Percentiles rank a stretch among this genome's conserved stretches.
Conservation (phyloP, 2,888 invertebrate genomes). For the Pollenia angustigena region DNA sequence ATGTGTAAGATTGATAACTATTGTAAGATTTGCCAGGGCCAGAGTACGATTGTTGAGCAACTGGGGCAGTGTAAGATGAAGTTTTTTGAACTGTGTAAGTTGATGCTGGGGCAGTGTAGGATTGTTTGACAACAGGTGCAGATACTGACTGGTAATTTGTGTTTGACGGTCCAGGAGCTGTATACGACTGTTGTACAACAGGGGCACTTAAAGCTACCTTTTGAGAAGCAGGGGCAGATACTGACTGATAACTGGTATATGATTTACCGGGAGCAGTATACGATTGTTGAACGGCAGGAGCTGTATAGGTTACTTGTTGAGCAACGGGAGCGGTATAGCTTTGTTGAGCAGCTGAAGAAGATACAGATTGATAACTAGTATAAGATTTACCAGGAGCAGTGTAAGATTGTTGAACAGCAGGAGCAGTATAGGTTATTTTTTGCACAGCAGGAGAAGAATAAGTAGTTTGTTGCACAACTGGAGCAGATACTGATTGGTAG, state of each 20-base stretch:
- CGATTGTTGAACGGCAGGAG: slow-evolving; percentile 23
- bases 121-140: slow-evolving; percentile 34
- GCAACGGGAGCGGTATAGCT: slow-evolving; percentile 2
- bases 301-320: slow-evolving; percentile 41
- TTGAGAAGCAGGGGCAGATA: slow-evolving; percentile 54
- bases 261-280: slow-evolving; percentile 64
- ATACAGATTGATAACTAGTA: slow-evolving; percentile 62
- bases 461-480: slow-evolving; percentile 32
- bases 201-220: slow-evolving; percentile 34
- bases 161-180: slow-evolving; percentile 33
- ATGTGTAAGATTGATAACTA: slow-evolving; percentile 50
- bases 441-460: slow-evolving; percentile 34
- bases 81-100: slow-evolving; percentile 43
- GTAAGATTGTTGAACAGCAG: slow-evolving; percentile 48
- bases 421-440: slow-evolving; percentile 48
- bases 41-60: slow-evolving; percentile 40
- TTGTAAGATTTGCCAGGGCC: slow-evolving; percentile 48
- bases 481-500: no score
- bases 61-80: slow-evolving; percentile 32
- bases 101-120: slow-evolving; percentile 34
- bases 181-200: slow-evolving; percentile 40
- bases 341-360: slow-evolving; percentile 43
- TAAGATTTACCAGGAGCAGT: slow-evolving; percentile 58
- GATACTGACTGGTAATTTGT: slow-evolving; percentile 38
- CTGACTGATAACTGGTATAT: slow-evolving; percentile 65